Conservation (phyloP, 2,797 vertebrate species). For the Prunella strophiata region DNA sequence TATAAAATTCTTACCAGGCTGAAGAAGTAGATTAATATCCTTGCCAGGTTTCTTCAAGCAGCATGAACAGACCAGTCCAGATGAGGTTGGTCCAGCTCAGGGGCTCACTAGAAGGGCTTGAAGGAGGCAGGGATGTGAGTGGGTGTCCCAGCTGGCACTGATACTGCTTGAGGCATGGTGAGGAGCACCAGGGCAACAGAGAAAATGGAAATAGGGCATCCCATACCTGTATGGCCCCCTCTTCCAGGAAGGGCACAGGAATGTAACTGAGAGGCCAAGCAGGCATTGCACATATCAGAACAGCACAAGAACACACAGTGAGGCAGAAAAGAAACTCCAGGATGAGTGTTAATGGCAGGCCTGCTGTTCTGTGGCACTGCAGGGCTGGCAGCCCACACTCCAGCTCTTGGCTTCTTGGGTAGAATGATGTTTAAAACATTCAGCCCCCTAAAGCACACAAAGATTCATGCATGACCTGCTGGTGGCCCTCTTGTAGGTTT, state of each 20-base stretch:
- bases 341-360: not conserved
- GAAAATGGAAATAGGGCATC: not conserved
- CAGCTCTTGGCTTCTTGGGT: not conserved
- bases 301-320: not conserved
- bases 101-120: not conserved
- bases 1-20: not conserved
- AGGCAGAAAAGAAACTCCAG: not conserved
- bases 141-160: not conserved
- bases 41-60: not conserved
- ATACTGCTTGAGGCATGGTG: not conserved
- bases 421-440: not conserved
- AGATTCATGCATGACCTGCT: not conserved
- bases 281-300: not conserved
- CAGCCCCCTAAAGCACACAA: not conserved
- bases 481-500: slow-evolving; percentile 42
- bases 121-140: not conserved
- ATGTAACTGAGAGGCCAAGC: not conserved
- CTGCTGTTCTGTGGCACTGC: not conserved
- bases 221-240: not conserved
- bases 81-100: not conserved
- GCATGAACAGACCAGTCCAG: not conserved
- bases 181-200: not conserved
- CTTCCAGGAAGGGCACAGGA: not conserved
- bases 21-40: not conserved
- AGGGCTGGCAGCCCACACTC: not conserved